Evolutionary conservation across 2,888 invertebrate species (phyloP).

Genomic region (Anthrax anthrax): DNA sequence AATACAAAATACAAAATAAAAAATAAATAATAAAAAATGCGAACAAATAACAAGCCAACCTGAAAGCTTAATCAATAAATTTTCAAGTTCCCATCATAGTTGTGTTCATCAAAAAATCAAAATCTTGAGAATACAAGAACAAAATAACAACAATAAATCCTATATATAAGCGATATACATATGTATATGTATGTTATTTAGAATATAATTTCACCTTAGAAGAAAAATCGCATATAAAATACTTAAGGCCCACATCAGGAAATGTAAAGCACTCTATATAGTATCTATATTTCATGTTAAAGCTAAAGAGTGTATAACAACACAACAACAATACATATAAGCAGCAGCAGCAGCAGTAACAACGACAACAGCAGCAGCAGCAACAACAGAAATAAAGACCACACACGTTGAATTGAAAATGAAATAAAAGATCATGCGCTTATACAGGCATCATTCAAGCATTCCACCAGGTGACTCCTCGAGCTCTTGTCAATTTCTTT

Average conservation of each 20-base stretch:
- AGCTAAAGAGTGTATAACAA: too few species aligned
- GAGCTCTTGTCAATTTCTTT: background rate
- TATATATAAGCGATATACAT: too few species aligned
- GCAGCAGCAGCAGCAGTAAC: background rate
- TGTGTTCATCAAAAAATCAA: background rate
- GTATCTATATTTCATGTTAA: too few species aligned
- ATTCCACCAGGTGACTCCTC: constrained; percentile 6
- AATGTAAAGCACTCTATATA: too few species aligned
- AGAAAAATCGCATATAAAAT: background rate
- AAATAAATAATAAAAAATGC: background rate
- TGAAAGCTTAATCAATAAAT: constrained; percentile 6
- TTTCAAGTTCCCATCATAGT: constrained; percentile 8
- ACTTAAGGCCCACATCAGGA: too few species aligned
- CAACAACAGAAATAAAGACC: background rate
- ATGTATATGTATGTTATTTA: too few species aligned
- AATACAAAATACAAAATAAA: background rate
- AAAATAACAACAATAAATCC: background rate
- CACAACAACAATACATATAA: background rate
- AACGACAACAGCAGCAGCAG: background rate
- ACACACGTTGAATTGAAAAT: constrained; percentile 6
- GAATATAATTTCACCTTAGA: too few species aligned
- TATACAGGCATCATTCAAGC: constrained; percentile 2
- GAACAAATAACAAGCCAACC: background rate
- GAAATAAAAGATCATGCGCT: constrained; percentile 8
- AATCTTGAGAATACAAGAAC: background rate